Percentiles rank a stretch among this genome's conserved stretches.
Evolutionary conservation across 2,888 invertebrate species (phyloP).

Genomic region (Nomada lathburiana): DNA sequence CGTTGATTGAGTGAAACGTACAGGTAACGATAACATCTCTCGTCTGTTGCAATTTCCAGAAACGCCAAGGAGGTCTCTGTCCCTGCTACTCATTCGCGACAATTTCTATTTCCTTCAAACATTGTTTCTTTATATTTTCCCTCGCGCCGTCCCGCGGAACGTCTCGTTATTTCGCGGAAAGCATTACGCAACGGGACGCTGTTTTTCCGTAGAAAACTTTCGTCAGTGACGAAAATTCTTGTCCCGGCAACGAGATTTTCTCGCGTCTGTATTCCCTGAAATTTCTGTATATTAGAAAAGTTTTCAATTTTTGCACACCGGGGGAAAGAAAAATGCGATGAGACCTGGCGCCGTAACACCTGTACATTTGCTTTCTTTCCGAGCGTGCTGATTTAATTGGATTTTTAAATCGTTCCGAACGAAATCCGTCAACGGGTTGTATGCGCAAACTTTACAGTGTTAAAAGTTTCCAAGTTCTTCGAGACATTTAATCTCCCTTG

Average conservation of each 20-base stretch:
- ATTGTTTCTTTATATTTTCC: constrained; percentile 4
- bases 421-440: not conserved
- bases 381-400: not conserved
- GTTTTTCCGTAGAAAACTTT: constrained; percentile 17
- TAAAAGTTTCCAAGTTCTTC: not conserved
- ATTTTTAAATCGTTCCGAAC: not conserved
- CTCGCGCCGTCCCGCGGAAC: not conserved
- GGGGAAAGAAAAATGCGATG: no score
- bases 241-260: not conserved
- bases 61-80: constrained; percentile 7
- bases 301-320: no score
- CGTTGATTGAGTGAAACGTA: not conserved
- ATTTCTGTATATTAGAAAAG: not conserved
- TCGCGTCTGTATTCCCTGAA: not conserved
- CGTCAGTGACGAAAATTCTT: constrained; percentile 1
- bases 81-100: not conserved
- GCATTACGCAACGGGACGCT: not conserved
- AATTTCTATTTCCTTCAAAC: constrained; percentile 37
- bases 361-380: not conserved
- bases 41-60: constrained; percentile 13
- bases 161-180: constrained; percentile 28
- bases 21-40: not conserved
- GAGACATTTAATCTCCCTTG: not conserved
- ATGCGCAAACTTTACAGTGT: not conserved
- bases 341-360: not conserved